These are phyloP conservation scores for Apogon hyalosoma DNA, from an alignment of 2,797 vertebrate species.

Conservation along the genomic window DNA sequence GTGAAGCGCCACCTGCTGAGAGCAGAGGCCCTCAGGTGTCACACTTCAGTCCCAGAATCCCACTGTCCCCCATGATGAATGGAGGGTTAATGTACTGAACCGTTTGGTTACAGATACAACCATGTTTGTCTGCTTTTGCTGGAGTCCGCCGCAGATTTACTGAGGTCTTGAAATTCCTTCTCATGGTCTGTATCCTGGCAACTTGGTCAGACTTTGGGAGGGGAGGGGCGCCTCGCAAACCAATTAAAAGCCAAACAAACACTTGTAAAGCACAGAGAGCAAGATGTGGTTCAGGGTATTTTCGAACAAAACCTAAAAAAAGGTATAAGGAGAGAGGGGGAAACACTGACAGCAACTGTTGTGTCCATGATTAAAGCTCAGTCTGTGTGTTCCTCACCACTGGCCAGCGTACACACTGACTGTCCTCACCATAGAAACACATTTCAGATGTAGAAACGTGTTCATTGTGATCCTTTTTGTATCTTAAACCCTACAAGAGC, in stretches of 20 bases:
- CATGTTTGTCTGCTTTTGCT: conserved; percentile 63
- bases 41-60: conserved; percentile 36
- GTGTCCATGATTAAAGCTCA: conserved; percentile 43
- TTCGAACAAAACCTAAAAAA: conserved; percentile 72
- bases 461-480: too few species aligned
- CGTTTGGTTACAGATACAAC: conserved; percentile 51
- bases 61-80: conserved; percentile 48
- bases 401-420: conserved; percentile 37
- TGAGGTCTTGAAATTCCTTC: conserved; percentile 75
- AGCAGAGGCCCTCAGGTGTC: conserved; percentile 34
- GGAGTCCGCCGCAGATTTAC: conserved; percentile 68
- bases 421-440: conserved; percentile 31
- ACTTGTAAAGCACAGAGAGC: conserved; percentile 60
- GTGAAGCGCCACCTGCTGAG: conserved; percentile 59
- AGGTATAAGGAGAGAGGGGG: conserved; percentile 46
- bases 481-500: too few species aligned
- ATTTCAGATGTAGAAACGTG: too few species aligned
- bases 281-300: conserved; percentile 64
- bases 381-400: conserved; percentile 32
- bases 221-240: conserved; percentile 57
- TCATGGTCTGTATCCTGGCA: conserved; percentile 74
- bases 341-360: conserved; percentile 48
- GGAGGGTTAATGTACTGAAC: conserved; percentile 71
- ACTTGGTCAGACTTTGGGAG: conserved; percentile 50
- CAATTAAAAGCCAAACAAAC: conserved; percentile 77